These are phyloP conservation scores for Syrrhaptes paradoxus DNA, from an alignment of 2,113 vertebrate genomes.

Conservation along the genomic window DNA sequence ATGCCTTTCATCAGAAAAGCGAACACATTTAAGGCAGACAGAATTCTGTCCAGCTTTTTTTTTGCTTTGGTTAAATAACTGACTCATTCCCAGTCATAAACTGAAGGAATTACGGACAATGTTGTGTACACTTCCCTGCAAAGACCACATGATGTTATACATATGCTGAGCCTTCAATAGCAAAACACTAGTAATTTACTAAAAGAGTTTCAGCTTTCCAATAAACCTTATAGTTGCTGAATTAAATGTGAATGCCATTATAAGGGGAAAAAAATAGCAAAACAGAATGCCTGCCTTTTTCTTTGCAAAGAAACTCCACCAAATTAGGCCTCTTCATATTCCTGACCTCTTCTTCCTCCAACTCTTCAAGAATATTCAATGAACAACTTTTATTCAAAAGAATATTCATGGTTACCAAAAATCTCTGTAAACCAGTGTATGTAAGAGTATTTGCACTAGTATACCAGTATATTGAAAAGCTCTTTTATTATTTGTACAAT, in stretches of 20 bases:
- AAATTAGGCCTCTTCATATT: constrained; percentile 51
- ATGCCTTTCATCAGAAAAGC: not conserved
- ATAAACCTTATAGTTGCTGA: not conserved
- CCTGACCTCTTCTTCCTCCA: constrained; percentile 46
- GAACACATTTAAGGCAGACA: not conserved
- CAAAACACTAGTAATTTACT: not conserved
- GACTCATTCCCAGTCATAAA: not conserved
- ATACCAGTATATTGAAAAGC: not conserved
- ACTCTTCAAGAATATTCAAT: constrained; percentile 49
- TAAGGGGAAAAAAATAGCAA: not conserved
- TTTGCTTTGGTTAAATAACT: not conserved
- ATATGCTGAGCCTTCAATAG: not conserved
- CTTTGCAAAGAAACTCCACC: not conserved
- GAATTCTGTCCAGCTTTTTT: not conserved
- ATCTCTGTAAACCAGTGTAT: not conserved
- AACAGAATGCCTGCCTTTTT: not conserved
- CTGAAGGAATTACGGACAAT: not conserved
- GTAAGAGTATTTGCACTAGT: not conserved
- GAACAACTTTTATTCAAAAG: constrained; percentile 35
- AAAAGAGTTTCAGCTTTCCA: not conserved
- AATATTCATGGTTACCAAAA: not conserved
- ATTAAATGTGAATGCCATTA: not conserved
- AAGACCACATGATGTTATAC: not conserved
- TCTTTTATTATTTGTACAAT: constrained; percentile 20
- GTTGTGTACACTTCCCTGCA: not conserved